phyloP scores from a whole-genome alignment of 2,797 vertebrate genomes.

The Ambastaia sidthimunki region DNA sequence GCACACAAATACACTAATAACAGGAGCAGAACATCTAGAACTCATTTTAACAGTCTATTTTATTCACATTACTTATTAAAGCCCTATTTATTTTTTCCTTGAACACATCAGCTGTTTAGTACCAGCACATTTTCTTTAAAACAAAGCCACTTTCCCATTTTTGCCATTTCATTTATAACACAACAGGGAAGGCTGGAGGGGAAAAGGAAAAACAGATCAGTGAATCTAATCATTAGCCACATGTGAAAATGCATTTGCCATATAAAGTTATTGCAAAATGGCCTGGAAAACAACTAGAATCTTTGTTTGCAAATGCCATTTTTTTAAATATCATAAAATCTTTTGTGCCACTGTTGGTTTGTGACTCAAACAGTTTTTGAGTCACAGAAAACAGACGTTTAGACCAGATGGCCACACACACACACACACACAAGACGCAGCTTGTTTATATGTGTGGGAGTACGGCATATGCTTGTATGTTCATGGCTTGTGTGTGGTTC shows the following conservation, averaged over 20 bases:
- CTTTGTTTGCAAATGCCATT: too few species aligned
- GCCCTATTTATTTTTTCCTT: neutral
- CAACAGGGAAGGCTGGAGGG: neutral
- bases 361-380: neutral
- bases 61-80: neutral
- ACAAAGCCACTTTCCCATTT: neutral
- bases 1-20: neutral
- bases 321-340: neutral
- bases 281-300: too few species aligned
- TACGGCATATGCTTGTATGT: neutral
- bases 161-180: neutral
- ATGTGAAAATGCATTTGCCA: too few species aligned
- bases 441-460: conserved; percentile 10
- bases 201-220: too few species aligned
- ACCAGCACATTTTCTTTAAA: neutral
- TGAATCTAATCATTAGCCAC: too few species aligned
- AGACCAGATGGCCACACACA: conserved; percentile 25
- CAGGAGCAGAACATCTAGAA: neutral
- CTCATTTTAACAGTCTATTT: neutral
- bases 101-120: neutral
- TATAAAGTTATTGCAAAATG: too few species aligned
- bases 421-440: neutral
- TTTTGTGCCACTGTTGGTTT: neutral
- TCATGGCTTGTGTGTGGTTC: conserved; percentile 2
- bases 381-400: conserved; percentile 5